Percentiles rank a stretch among this genome's conserved stretches.
phyloP scores from a whole-genome alignment of 2,113 vertebrate genomes.

The Eira barbara region DNA sequence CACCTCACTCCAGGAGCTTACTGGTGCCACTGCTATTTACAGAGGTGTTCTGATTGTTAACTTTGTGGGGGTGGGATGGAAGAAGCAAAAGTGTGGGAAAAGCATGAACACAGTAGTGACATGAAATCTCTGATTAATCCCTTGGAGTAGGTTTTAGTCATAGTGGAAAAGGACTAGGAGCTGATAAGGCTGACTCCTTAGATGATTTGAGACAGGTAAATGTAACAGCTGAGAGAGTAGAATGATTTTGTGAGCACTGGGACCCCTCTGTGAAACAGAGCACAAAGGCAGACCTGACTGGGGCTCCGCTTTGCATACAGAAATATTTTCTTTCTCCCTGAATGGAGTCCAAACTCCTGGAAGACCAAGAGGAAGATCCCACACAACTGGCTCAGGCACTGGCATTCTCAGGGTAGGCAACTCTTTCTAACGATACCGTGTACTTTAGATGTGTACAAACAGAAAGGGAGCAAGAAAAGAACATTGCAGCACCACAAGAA shows the following conservation, averaged over 20 bases:
- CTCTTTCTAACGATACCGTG: background rate
- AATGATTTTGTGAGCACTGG: background rate
- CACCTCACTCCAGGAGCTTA: background rate
- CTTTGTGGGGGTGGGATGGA: too few species aligned
- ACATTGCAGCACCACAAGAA: background rate
- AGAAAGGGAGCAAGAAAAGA: background rate
- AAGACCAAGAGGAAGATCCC: background rate
- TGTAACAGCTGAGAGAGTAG: background rate
- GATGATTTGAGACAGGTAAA: background rate
- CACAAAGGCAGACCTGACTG: background rate
- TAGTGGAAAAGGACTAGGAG: background rate
- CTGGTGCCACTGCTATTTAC: background rate
- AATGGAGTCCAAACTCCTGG: background rate
- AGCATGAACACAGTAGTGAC: background rate
- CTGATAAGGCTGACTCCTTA: background rate
- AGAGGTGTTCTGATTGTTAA: background rate
- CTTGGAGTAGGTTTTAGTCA: background rate
- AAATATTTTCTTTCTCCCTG: background rate
- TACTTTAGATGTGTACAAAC: background rate
- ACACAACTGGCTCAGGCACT: background rate
- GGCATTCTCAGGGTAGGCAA: background rate
- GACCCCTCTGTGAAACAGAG: background rate
- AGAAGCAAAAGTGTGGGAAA: background rate
- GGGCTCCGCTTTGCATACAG: background rate
- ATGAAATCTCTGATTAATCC: background rate